Evolutionary conservation across 53 echinoderm and acorn worm genomes (phyloP), one percentile per base, ranked within the genome.

Genomic region (Stichopus horrens): DNA sequence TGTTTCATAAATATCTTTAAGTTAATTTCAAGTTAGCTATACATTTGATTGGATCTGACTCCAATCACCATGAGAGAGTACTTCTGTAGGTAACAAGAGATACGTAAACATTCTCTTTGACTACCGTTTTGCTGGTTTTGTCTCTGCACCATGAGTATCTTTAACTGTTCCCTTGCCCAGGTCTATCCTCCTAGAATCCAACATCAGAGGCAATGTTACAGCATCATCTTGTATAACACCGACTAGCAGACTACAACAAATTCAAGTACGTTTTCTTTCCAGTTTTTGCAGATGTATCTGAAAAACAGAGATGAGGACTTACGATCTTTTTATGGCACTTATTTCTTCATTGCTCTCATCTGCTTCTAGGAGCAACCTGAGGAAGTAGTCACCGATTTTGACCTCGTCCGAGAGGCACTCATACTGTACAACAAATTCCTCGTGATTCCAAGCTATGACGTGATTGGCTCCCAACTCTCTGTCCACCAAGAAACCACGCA

Each of bases 351-450:
- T 90, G 68, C 87, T 94, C 74, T 99, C 99, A 66, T 99, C 99
- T 6, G 94, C 99, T 79, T 99, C 99, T 65, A 99, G 92, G 22
- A 99, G 90, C 51, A 99, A 84, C 77, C 99, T 86, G 37, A 99
- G 86, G 84, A 96, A 99, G 91, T 99, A 99, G 86, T 99, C 99
- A 2, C 99, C 99, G 54, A 99, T 99, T 94, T 99, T 99, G 83
- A 99, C 96, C 87, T 99, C 99, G 3, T 99, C 99, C 1, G 96
- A 23, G 0, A 99, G 93, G 74, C 99, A 99, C 86, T 92, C 90
- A 84, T 99, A 99, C 5, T 65, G 93, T 3, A 99, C 99, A 82
- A 96, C 99, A 99, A 99, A 99, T 84, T 99, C 99, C 21, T 91
- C 93, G 79, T 99, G 99, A 67, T 99, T 99, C 99, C 99, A 99